Conservation (phyloP, 1,140 invertebrate genomes). For the Rhagoletis pomonella region DNA sequence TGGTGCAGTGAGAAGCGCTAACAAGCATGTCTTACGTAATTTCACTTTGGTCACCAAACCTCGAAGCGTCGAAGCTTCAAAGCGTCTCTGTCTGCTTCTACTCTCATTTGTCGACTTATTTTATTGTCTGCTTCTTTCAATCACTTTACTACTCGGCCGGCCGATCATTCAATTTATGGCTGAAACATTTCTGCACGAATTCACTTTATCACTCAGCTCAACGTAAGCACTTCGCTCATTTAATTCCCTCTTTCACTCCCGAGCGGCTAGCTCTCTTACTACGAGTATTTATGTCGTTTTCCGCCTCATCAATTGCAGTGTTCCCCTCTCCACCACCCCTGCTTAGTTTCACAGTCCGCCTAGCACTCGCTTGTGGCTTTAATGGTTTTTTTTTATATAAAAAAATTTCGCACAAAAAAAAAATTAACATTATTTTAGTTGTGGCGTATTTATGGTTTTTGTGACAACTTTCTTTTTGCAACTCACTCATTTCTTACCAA, state of each 20-base stretch:
- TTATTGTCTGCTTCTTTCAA: background rate
- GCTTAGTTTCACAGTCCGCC: background rate
- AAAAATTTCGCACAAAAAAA: background rate
- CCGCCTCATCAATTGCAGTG: background rate
- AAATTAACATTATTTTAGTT: conserved; percentile 26
- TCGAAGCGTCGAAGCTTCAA: too few relatives aligned
- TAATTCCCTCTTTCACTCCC: background rate
- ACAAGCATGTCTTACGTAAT: conserved; percentile 42
- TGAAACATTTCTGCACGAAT: background rate
- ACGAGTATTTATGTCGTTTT: background rate
- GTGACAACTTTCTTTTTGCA: conserved; percentile 41
- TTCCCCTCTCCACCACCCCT: background rate
- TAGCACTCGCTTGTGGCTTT: background rate
- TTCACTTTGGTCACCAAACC: conserved; percentile 25
- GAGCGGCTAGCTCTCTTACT: background rate
- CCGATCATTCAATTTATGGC: background rate
- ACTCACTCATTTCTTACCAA: background rate
- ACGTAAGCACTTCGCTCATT: background rate
- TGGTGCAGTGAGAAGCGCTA: background rate
- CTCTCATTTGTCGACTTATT: conserved; percentile 20
- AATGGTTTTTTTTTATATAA: background rate
- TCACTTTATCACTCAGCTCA: background rate
- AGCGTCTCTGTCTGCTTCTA: background rate
- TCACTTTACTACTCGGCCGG: background rate
- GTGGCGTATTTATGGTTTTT: conserved; percentile 37